Base-by-base conservation (phyloP, 1,140 invertebrate species). In the Ectropis grisescens region DNA sequence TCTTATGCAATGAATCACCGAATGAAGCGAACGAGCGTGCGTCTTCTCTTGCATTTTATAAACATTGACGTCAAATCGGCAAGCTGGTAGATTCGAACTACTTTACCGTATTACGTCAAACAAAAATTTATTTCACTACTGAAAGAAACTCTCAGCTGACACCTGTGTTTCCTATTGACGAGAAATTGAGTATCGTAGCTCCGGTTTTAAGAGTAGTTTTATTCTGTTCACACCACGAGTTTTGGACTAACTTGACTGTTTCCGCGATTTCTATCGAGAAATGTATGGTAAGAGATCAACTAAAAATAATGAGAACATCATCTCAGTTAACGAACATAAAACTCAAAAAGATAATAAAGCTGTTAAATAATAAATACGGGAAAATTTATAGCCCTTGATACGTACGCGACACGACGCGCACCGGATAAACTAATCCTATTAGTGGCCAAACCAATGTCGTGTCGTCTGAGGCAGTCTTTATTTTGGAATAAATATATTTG, bases 401-500 rank as follows among this genome's bases (percentile, higher is more conserved):
- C 26, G 13, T 48, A 37, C 37, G 40, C 34, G 43, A 38, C 43
- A 29, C 33, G 43, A 38, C 43, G 27, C 33, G 27, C 6, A 43
- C 44, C 44, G 39, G 40, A 50, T 54, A 54, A 26, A 45, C 30
- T 45, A 52, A 48, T 46, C 32, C 37, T 32, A 46, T 47, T 38
- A 47, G 45, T 40, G 37, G 34, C 26, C 33, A 15, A 29, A 28
- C 35, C 37, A 44, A 47, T 46, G 41, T 35, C 43, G 47, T 36
- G 13, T 13, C 43, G 41, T 39, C 32, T 33, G 39, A 32, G 31
- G 30, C 37, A 33, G 25, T 40, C 37, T 47, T 47, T 26, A 47
- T 56, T 51, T 56, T 45, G 44, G 44, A 56, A 56, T n/a, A n/a
- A n/a, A n/a, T 56, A 47, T 47, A 57, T 57, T 57, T 57, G 48